These are phyloP conservation scores for Cephalotes varians DNA, from an alignment of 2,888 invertebrate genomes.

Conservation along the genomic window DNA sequence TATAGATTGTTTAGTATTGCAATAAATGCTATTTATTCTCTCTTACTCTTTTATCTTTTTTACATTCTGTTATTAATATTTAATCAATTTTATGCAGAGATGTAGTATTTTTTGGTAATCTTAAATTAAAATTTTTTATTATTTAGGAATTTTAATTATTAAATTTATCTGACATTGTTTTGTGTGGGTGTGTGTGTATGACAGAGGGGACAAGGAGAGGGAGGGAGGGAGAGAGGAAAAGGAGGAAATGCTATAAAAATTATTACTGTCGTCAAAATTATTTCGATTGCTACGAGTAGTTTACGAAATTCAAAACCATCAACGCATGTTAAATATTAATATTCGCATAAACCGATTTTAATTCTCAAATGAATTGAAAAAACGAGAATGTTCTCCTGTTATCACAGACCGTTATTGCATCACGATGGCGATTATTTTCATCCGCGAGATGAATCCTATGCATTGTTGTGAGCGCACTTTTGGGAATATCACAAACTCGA, in stretches of 20 bases:
- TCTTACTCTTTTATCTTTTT: not conserved
- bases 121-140: not conserved
- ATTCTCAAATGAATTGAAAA: conserved; percentile 21
- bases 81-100: not conserved
- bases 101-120: not conserved
- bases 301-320: not conserved
- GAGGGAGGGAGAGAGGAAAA: not conserved
- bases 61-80: not conserved
- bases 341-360: not conserved
- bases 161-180: not conserved
- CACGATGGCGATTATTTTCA: conserved; percentile 10
- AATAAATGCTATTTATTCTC: not conserved
- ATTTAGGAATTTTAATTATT: conserved; percentile 1
- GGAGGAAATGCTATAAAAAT: not conserved
- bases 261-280: not conserved
- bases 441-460: not conserved
- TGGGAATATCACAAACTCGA: conserved; percentile 10
- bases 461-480: conserved; percentile 18
- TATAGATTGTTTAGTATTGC: not conserved
- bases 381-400: not conserved
- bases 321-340: conserved; percentile 28
- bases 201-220: too few relatives aligned
- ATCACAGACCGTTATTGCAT: not conserved
- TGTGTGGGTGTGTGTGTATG: not conserved
- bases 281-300: not conserved